phyloP scores from a whole-genome alignment of 2,113 vertebrate species.

The Serilophus lunatus region DNA sequence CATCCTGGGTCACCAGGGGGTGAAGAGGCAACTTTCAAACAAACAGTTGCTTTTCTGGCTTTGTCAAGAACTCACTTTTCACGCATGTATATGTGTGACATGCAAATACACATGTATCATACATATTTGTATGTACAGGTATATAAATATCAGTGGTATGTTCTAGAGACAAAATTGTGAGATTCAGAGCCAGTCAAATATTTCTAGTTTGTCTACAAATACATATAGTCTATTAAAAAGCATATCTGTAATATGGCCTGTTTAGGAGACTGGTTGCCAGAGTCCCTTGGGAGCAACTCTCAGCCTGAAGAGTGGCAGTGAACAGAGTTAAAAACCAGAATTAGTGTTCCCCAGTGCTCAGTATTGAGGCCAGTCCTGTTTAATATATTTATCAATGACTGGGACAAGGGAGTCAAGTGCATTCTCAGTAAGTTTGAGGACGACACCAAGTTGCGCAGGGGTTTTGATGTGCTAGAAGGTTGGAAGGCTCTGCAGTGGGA shows the following conservation, averaged over 20 bases:
- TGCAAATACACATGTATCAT: not conserved
- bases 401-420: rapidly evolving
- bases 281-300: not conserved
- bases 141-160: not conserved
- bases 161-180: not conserved
- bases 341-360: not conserved
- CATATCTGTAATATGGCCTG: not conserved
- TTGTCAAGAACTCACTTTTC: not conserved
- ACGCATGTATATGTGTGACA: not conserved
- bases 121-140: not conserved
- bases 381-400: not conserved
- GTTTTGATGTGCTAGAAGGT: not conserved
- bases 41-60: not conserved
- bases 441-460: rapidly evolving
- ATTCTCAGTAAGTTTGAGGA: not conserved
- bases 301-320: not conserved
- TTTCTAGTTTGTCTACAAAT: not conserved
- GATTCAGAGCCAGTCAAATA: not conserved
- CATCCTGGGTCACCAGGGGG: not conserved
- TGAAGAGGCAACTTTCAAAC: not conserved
- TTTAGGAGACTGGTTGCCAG: not conserved
- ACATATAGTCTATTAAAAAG: not conserved
- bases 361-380: rapidly evolving
- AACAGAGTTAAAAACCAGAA: not conserved
- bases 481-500: not conserved